A percentile compares a stretch with the other conserved stretches of the same genome.
These are phyloP conservation scores for Perognathus longimembris DNA, from an alignment of 2,113 vertebrate genomes.

Conservation along the genomic window DNA sequence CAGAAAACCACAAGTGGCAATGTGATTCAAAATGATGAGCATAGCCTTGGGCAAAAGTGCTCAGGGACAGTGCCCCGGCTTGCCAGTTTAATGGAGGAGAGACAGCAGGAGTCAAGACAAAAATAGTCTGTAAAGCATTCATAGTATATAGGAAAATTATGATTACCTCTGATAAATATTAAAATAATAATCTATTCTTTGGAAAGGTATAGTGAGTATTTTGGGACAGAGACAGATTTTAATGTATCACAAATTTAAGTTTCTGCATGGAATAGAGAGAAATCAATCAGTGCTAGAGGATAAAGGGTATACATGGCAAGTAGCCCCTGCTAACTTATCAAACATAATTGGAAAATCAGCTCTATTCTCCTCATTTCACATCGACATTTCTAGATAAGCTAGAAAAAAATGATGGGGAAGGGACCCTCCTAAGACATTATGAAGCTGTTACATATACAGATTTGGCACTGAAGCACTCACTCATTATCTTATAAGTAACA, in stretches of 20 bases:
- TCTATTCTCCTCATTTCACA: neutral
- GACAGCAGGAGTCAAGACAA: neutral
- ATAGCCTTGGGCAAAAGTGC: too few species aligned
- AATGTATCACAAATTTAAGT: neutral
- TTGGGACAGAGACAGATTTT: neutral
- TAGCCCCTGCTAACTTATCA: neutral
- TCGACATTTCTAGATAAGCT: neutral
- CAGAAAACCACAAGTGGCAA: too few species aligned
- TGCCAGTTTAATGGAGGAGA: neutral
- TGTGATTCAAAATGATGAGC: too few species aligned
- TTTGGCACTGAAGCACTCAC: neutral
- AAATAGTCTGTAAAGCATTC: slow-evolving; percentile 18
- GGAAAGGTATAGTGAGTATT: neutral
- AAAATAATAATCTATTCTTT: slow-evolving; percentile 27
- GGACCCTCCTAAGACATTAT: neutral
- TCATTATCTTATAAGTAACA: neutral
- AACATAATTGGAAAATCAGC: neutral
- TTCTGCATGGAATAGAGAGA: neutral
- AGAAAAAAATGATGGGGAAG: neutral
- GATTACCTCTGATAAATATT: neutral
- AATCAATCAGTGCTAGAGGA: neutral
- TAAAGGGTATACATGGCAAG: neutral
- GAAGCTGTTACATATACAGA: neutral
- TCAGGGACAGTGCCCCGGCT: too few species aligned
- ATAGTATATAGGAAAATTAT: neutral